Base-by-base conservation (phyloP, 2,888 invertebrate species). In the Nyleta sp. region DNA sequence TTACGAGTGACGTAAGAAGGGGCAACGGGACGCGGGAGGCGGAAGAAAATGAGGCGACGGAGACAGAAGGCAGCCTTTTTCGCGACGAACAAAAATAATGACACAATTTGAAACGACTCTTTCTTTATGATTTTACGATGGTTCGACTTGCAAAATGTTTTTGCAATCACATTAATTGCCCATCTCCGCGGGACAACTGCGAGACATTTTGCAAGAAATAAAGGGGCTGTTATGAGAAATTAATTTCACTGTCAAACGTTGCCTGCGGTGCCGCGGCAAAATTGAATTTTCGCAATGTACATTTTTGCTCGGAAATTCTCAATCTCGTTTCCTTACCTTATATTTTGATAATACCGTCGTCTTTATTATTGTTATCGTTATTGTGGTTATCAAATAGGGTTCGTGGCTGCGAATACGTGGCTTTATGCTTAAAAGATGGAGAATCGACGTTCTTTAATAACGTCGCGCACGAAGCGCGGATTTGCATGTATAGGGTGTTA, bases 331-430 rank as follows among this genome's bases (percentile, higher is more conserved):
- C 17, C 59, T 67, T 46, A 53, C 67, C 46, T 74, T 67, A 53
- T 50, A 35, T 73, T 64, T 50, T 42, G 42, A 73, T 73, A 65
- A 73, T 50, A 59, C 64, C 59, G 48, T 11, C 65, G 20, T 42
- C 73, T 65, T 57, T 65, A 65, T 73, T 73, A 74, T 52, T 52
- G 59, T 60, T 67, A 67, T 67, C 55, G 65, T 74, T 67, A 74
- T 67, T 59, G 46, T 59, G 38, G 59, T 48, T 33, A 67, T 59
- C 40, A 67, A 67, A 67, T 44, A 48, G 48, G 38, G 11, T 70
- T 70, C 42, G 33, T n/a, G 59, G 8, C 13, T 13, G 20, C n/a
- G 35, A 35, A 44, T 35, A 46, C 60, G 38, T 13, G 13, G 22
- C 17, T 72, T 64, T 44, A 40, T 22, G 31, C 53, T 53, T 33